Evolutionary conservation across 2,113 vertebrate species (phyloP).

Genomic region (Elachura formosa): DNA sequence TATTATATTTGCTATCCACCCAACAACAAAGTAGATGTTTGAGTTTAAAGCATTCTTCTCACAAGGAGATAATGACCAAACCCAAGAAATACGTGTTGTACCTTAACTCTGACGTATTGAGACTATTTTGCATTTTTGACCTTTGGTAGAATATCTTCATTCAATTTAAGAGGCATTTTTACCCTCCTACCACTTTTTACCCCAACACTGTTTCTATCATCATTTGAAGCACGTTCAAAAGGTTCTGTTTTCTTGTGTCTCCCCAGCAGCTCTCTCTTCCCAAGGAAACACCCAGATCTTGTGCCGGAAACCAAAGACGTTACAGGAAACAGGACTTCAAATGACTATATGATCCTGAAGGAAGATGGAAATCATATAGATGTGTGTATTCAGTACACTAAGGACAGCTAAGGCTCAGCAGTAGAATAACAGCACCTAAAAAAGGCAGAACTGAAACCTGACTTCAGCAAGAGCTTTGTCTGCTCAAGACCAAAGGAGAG

Average conservation of each 20-base stretch:
- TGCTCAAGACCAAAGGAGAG: background rate
- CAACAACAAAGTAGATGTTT: background rate
- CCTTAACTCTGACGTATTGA: background rate
- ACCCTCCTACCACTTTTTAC: background rate
- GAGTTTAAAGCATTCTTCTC: constrained; percentile 3
- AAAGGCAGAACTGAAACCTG: background rate
- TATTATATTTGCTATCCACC: background rate
- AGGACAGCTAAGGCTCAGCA: background rate
- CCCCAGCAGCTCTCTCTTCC: background rate
- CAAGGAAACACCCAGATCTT: background rate
- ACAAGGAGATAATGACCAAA: background rate
- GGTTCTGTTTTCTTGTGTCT: background rate
- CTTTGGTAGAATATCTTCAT: background rate
- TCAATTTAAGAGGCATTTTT: background rate
- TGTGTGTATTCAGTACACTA: background rate
- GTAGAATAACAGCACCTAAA: background rate
- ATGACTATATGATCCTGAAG: background rate
- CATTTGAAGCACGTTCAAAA: background rate
- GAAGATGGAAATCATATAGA: background rate
- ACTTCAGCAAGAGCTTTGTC: background rate
- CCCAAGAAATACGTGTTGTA: background rate
- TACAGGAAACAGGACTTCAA: background rate
- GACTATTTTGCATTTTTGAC: constrained; percentile 24
- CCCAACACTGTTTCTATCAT: background rate
- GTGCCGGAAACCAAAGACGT: background rate